phyloP scores from a whole-genome alignment of 2,797 vertebrate species.

The Falco berigora region DNA sequence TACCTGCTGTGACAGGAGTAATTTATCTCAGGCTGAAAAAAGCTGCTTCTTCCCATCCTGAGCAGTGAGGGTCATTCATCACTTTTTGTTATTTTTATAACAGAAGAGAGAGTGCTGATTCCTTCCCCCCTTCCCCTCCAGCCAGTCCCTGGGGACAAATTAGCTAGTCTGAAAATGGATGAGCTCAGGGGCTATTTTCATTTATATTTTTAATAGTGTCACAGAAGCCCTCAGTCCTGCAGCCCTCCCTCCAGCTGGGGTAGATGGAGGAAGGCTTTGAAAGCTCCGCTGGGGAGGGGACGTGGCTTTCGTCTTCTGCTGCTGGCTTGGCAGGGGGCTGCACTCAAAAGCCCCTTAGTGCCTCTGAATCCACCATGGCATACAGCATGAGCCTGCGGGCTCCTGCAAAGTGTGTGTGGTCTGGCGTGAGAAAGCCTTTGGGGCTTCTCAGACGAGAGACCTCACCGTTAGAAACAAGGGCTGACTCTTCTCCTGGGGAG shows the following conservation, averaged over 20 bases:
- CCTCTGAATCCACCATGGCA: rapidly evolving
- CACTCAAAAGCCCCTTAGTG: rapidly evolving
- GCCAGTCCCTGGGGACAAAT: not conserved
- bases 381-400: rapidly evolving
- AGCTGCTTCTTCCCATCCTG: conserved; percentile 57
- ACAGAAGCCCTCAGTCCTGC: not conserved
- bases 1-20: conserved; percentile 54
- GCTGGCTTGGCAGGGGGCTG: not conserved
- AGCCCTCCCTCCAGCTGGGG: not conserved
- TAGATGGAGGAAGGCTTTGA: not conserved
- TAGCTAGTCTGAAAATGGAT: not conserved
- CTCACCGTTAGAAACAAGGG: not conserved
- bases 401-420: rapidly evolving
- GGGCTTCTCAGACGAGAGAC: not conserved
- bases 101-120: not conserved
- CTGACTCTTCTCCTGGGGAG: not conserved
- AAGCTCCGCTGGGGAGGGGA: rapidly evolving
- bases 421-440: not conserved
- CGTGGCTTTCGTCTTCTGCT: not conserved
- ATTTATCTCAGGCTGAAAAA: conserved; percentile 67
- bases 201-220: not conserved
- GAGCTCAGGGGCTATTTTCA: not conserved
- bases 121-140: not conserved
- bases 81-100: conserved; percentile 69
- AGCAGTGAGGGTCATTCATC: conserved; percentile 66